Evolutionary conservation across 2,888 invertebrate species (phyloP).

Genomic region (Philonicus albiceps): DNA sequence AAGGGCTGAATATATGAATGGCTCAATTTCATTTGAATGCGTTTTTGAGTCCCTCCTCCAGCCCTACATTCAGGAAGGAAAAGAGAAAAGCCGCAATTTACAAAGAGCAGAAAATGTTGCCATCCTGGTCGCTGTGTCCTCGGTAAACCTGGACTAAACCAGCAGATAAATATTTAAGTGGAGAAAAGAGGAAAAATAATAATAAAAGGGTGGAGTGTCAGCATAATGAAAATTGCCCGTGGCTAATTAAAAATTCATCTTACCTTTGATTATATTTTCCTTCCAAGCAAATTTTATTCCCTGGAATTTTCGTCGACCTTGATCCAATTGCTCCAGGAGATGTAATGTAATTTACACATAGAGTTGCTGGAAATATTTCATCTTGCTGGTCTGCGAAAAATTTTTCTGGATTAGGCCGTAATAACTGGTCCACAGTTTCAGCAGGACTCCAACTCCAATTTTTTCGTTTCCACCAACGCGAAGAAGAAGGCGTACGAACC

Average conservation of each 20-base stretch:
- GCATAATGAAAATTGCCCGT: constrained; percentile 40
- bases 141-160: neutral
- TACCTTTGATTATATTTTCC: constrained; percentile 49
- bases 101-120: neutral
- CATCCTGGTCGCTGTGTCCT: neutral
- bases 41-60: neutral
- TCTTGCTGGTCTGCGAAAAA: neutral
- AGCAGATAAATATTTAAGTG: constrained; percentile 16
- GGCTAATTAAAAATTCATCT: constrained; percentile 49
- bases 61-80: neutral
- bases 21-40: constrained; percentile 29
- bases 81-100: neutral
- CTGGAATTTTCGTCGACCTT: neutral
- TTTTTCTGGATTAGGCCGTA: neutral
- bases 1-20: constrained; percentile 34
- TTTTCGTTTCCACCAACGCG: constrained; percentile 17
- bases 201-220: neutral
- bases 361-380: neutral
- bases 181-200: neutral
- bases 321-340: neutral
- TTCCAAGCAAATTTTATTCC: constrained; percentile 10
- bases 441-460: constrained; percentile 30
- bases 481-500: neutral
- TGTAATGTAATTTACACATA: neutral
- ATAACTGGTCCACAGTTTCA: neutral